These are phyloP conservation scores for Neocloeon triangulifer DNA, from an alignment of 1,140 invertebrate genomes.

Conservation along the genomic window DNA sequence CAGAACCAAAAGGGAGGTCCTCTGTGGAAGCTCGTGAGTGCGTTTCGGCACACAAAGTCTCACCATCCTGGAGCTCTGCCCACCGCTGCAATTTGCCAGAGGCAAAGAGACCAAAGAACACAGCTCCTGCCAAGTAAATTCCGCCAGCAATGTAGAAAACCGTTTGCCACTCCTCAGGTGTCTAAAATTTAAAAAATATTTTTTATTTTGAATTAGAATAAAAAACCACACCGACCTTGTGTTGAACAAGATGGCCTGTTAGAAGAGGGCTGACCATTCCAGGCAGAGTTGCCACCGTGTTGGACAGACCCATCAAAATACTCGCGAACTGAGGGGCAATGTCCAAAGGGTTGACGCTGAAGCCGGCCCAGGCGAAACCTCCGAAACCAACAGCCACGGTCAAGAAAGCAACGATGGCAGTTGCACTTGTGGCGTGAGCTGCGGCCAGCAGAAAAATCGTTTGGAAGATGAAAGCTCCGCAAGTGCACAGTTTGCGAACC, in stretches of 20 bases:
- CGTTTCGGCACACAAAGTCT: conserved; percentile 5
- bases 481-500: conserved; percentile 8
- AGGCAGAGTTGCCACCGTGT: conserved; percentile 27
- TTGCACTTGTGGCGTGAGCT: conserved; percentile 16
- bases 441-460: conserved; percentile 24
- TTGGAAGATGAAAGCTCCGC: conserved; percentile 20
- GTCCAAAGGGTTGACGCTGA: conserved; percentile 27
- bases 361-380: conserved; percentile 25
- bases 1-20: conserved; percentile 8
- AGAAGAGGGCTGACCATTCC: conserved; percentile 25
- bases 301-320: conserved; percentile 26
- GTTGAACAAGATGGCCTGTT: conserved; percentile 20
- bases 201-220: neutral
- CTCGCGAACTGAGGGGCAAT: conserved; percentile 21
- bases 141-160: conserved; percentile 24
- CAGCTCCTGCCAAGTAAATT: conserved; percentile 21
- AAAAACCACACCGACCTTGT: conserved; percentile 12
- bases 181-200: conserved; percentile 12
- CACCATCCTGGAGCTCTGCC: conserved; percentile 10
- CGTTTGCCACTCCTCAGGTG: conserved; percentile 20
- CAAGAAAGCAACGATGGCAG: conserved; percentile 20
- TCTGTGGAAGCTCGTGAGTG: conserved; percentile 7
- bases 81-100: conserved; percentile 23
- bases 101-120: conserved; percentile 21
- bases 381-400: conserved; percentile 26